Evolutionary conservation across 2,888 invertebrate species (phyloP).

Genomic region (Harpalus rubripes): DNA sequence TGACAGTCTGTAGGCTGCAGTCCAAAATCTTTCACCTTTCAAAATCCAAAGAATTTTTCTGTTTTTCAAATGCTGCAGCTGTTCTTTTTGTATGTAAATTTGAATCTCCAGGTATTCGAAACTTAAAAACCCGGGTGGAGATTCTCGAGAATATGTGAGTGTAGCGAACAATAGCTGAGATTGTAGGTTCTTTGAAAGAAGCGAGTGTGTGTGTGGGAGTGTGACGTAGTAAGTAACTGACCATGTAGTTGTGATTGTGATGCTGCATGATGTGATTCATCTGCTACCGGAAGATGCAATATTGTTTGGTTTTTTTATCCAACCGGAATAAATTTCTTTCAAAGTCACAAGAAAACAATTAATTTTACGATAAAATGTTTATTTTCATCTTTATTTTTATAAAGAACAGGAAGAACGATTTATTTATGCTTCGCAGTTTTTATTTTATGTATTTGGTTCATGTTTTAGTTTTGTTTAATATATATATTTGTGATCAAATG

Average conservation of each 20-base stretch:
- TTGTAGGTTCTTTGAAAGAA: not conserved
- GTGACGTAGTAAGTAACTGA: slow-evolving; percentile 50
- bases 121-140: not conserved
- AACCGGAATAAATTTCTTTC: not conserved
- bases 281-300: slow-evolving; percentile 30
- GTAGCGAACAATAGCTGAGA: not conserved
- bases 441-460: too few relatives aligned
- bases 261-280: slow-evolving; percentile 32
- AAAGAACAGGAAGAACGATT: too few relatives aligned
- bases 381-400: too few relatives aligned
- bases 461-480: too few relatives aligned
- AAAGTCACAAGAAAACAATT: not conserved
- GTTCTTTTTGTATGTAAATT: not conserved
- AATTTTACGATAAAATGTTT: not conserved
- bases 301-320: slow-evolving; percentile 24
- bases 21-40: not conserved
- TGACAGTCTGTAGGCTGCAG: not conserved
- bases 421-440: too few relatives aligned
- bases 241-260: slow-evolving; percentile 2
- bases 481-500: too few relatives aligned
- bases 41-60: not conserved
- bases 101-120: not conserved
- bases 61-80: not conserved
- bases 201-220: slow-evolving; percentile 8
- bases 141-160: not conserved